These are phyloP conservation scores for Platichthys stellatus DNA, from an alignment of 2,113 vertebrate species.

Conservation along the genomic window DNA sequence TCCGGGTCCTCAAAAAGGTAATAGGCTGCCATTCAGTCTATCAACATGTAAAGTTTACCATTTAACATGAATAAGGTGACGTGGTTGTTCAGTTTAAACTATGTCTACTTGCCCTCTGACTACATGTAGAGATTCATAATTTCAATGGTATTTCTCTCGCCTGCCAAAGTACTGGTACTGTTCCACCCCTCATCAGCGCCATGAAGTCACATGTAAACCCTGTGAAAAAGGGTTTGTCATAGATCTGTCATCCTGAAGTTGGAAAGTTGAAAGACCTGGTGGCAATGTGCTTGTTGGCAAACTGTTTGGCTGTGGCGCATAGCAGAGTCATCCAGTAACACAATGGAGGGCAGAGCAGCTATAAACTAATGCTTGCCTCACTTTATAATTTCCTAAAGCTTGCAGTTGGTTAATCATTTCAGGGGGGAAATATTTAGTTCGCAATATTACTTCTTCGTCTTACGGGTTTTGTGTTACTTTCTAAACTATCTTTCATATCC, in stretches of 20 bases:
- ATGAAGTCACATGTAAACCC: neutral
- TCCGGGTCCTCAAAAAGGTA: too few relatives aligned
- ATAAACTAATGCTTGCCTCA: neutral
- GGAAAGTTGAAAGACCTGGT: constrained; percentile 1
- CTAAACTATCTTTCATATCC: constrained; percentile 4
- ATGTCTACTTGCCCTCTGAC: too few relatives aligned
- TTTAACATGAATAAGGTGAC: too few relatives aligned
- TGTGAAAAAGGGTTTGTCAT: neutral
- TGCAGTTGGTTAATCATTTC: neutral
- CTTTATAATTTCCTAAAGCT: neutral
- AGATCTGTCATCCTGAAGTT: neutral
- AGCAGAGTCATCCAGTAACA: constrained; percentile 10
- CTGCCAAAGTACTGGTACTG: neutral
- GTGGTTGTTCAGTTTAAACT: too few relatives aligned
- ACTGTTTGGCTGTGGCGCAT: constrained; percentile 28
- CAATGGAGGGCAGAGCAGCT: neutral
- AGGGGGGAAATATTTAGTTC: neutral
- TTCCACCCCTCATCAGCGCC: neutral
- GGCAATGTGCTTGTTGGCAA: neutral
- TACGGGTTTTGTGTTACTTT: constrained; percentile 9
- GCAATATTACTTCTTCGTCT: neutral
- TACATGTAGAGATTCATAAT: too few relatives aligned
- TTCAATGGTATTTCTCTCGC: neutral
- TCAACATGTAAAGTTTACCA: too few relatives aligned
- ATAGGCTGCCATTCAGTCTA: too few relatives aligned